Conservation (phyloP, 2,797 vertebrate genomes). For the Stomatorhinus walkeri region DNA sequence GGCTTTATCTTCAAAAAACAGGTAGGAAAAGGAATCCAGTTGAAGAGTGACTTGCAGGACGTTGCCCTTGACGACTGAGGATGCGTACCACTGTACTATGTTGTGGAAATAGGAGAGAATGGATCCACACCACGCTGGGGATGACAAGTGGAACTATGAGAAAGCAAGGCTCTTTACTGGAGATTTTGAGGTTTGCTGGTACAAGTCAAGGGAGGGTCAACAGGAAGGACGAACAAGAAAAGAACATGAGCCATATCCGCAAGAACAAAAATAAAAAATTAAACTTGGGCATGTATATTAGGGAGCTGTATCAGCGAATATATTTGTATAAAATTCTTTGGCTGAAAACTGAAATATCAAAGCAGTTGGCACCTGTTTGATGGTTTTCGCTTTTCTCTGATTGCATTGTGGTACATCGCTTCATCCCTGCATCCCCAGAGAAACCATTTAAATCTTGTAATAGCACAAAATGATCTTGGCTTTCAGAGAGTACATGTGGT, state of each 20-base stretch:
- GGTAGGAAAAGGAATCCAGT: not conserved
- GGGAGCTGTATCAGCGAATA: not conserved
- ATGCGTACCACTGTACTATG: not conserved
- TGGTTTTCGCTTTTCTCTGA: not conserved
- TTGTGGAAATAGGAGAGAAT: not conserved
- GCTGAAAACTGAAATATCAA: not conserved
- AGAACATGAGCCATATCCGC: not conserved
- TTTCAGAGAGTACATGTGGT: not conserved
- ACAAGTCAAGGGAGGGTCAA: not conserved
- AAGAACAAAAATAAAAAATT: not conserved
- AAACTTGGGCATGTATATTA: not conserved
- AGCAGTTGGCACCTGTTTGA: not conserved
- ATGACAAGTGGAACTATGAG: not conserved
- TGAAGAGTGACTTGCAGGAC: not conserved
- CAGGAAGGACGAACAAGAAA: not conserved
- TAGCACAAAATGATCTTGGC: conserved; percentile 3
- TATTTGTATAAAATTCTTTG: not conserved
- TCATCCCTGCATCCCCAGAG: not conserved
- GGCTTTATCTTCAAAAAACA: not conserved
- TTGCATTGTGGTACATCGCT: not conserved
- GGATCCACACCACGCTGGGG: not conserved
- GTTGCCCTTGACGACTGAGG: not conserved
- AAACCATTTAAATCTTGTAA: conserved; percentile 5
- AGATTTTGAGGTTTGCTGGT: not conserved
- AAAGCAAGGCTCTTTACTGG: not conserved